Evolutionary conservation across 64 coral and sea anemone genomes (phyloP), one percentile per base, ranked within the genome.

Genomic region (Cladopsammia gracilis): DNA sequence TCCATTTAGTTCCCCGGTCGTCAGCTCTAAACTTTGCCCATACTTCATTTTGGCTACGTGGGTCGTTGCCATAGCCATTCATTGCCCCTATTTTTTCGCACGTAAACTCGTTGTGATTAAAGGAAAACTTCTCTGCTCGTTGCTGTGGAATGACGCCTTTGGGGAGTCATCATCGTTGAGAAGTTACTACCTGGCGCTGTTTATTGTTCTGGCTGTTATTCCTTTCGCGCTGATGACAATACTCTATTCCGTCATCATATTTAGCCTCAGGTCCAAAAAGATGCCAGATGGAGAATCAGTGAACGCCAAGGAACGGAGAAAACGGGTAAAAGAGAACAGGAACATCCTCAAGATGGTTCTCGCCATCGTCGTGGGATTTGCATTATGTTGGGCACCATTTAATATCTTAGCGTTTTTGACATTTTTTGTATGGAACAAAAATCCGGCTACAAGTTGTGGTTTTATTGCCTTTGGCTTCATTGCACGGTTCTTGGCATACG

Each of bases 21-120:
- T 84, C 46, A 68, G 80, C 44, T 64, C 80, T 11, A 68, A 24
- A n/a, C 80, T 66, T 49, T 84, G 61, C 20, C 80, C 80, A 25
- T 84, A 23, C 62, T 84, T 49, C 10, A 84, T 84, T 49, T 3
- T 84, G 0, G 18, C 62, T 16, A 84, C 61, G 19, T 84, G 80
- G 80, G n/a, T 67, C 46, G 58, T 84, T 11, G 80, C 61, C 58
- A 84, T 84, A 62, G 80, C 80, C n/a, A 20, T 84, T 14, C 80
- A 84, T 62, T 67, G 6, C n/a, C 61, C 62, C 42, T 84, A 84
- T 12, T 84, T 84, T 7, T 66, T 67, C 18, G 60, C 43, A 18
- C 60, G 80, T 9, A 66, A 84, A 47, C 60, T 84, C 7, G 44
- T 6, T 4, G 10, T 0, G 18, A 49, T 22, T n/a, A 12, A 50